Evolutionary conservation across 2,113 vertebrate species (phyloP).

Genomic region (Hyla sarda): DNA sequence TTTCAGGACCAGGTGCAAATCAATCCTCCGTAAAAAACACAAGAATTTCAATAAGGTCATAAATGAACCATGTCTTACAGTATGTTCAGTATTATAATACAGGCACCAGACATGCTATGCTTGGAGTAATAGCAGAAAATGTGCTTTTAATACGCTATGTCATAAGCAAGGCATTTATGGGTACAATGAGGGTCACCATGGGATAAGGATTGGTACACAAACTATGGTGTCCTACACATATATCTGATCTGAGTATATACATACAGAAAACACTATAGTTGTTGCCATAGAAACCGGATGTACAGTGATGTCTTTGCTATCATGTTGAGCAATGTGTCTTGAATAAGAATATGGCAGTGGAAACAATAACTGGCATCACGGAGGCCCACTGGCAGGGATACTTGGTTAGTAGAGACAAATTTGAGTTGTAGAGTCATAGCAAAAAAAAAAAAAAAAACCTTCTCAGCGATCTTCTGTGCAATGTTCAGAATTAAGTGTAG

Average conservation of each 20-base stretch:
- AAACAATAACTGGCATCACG: neutral
- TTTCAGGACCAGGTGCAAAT: slow-evolving; percentile 43
- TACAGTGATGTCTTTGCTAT: neutral
- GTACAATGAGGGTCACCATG: neutral
- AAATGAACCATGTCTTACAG: slow-evolving; percentile 32
- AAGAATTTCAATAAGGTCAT: slow-evolving; percentile 34
- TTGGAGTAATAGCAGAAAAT: neutral
- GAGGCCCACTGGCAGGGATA: neutral
- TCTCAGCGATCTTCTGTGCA: neutral
- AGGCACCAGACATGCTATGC: neutral
- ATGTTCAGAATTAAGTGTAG: neutral
- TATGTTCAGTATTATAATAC: slow-evolving; percentile 1
- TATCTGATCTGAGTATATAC: neutral
- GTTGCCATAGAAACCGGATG: neutral
- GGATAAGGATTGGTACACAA: neutral
- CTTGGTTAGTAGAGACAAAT: neutral
- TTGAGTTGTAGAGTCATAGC: neutral
- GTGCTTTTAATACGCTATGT: neutral
- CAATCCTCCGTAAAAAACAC: slow-evolving; percentile 35
- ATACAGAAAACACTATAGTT: neutral
- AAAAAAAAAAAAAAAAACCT: too few relatives aligned
- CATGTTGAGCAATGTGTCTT: neutral
- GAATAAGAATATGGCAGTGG: neutral
- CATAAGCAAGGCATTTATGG: neutral
- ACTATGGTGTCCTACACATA: neutral